Base-by-base conservation (phyloP, 1,140 invertebrate species). In the Caerostris extrusa region DNA sequence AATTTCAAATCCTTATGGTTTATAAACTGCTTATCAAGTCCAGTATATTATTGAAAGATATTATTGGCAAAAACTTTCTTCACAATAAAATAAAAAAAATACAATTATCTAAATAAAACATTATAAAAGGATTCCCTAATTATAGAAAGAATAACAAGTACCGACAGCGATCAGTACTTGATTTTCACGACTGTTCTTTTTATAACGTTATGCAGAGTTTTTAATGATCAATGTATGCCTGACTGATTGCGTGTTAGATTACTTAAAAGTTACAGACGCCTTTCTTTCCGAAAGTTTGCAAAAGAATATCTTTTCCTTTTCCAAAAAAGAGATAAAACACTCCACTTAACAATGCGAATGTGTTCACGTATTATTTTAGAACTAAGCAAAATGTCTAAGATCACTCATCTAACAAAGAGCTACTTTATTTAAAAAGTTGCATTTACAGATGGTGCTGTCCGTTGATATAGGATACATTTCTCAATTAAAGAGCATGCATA, bases 141-240 rank as follows among this genome's bases (percentile, higher is more conserved):
- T 60, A 58, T 34, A 85, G n/a, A n/a, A 12, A 85, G 50, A n/a
- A 6, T n/a, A 85, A 85, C 83, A 85, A 85, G n/a, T 17, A 19
- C 83, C 58, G 2, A 56, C 56, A 56, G 19, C 83, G 2, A n/a
- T 85, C 19, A 8, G 8, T n/a, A 0, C 3, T 5, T 57, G 57
- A 85, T 56, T 58, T 85, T 85, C 56, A 58, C 56, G 56, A 85
- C 57, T 85, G 57, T 85, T 12, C 57, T 50, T 85, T 60, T 58
- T 85, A n/a, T 60, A 85, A 85, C 17, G 83, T 56, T 58, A 85
- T 6, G 57, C 7, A 85, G 56, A 19, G 55, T 58, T 60, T 58
- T 19, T 60, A 85, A 85, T 57, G 50, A 58, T 85, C 83, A 8
- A 7, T 85, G 57, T 56, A 85, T 17, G 83, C n/a, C 7, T n/a